Conservation (phyloP, 2,113 vertebrate genomes). For the Saimiri boliviensis region DNA sequence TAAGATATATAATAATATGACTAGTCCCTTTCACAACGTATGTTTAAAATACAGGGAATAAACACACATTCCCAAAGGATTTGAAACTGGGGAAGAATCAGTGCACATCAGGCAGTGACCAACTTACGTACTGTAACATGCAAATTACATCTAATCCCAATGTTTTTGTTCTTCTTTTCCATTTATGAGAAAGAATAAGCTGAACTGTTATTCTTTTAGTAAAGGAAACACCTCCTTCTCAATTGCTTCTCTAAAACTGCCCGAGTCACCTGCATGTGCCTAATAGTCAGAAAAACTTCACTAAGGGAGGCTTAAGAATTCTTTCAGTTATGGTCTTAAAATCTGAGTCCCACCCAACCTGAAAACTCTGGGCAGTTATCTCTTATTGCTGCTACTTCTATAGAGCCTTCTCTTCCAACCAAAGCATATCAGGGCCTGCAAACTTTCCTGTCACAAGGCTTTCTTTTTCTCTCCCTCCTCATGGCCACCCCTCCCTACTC, state of each 20-base stretch:
- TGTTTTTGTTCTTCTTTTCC: not conserved
- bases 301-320: not conserved
- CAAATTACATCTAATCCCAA: not conserved
- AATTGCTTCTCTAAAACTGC: not conserved
- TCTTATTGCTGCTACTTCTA: not conserved
- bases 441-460: not conserved
- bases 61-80: conserved; percentile 2
- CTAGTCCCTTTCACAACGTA: not conserved
- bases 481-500: too few species aligned
- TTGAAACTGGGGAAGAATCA: not conserved
- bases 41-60: not conserved
- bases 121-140: not conserved
- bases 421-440: not conserved
- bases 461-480: not conserved
- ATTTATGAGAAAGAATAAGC: not conserved
- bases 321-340: not conserved
- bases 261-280: not conserved
- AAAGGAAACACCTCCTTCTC: conserved; percentile 40
- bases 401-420: not conserved
- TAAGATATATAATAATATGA: not conserved
- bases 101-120: not conserved
- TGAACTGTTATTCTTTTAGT: not conserved
- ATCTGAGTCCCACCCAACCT: not conserved
- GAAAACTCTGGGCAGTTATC: not conserved
- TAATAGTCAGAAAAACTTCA: not conserved